Percentiles rank a stretch among this genome's conserved stretches.
Conservation (phyloP, 2,888 invertebrate genomes). For the Mesoligia furuncula region DNA sequence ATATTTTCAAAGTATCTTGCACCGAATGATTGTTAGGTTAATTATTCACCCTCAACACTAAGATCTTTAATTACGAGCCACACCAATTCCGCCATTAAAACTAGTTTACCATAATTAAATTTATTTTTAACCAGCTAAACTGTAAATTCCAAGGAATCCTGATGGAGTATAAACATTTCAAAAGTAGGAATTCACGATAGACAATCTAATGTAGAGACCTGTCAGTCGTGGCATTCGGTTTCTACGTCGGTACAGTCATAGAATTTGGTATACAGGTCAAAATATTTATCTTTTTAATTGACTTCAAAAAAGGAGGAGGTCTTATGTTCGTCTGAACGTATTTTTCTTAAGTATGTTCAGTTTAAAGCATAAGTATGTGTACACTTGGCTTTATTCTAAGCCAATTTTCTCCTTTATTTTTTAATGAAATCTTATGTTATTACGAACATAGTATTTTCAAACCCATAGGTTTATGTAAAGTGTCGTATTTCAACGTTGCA, state of each 20-base stretch:
- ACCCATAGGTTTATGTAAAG: no score
- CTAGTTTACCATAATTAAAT: conserved; percentile 15
- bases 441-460: no score
- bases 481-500: no score
- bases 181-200: conserved; percentile 21
- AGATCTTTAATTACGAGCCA: conserved; percentile 16
- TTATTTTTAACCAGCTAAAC: conserved; percentile 23
- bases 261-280: background rate
- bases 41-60: conserved; percentile 10
- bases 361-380: no score
- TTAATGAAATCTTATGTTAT: no score
- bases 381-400: no score
- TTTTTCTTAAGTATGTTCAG: no score
- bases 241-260: conserved; percentile 7
- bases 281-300: background rate
- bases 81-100: conserved; percentile 26
- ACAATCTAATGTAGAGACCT: conserved; percentile 15
- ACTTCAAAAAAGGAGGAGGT: background rate
- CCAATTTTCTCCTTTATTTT: no score
- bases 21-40: background rate
- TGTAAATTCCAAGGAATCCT: conserved; percentile 14
- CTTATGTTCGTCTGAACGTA: background rate
- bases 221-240: conserved; percentile 14
- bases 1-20: background rate
- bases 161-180: conserved; percentile 38